Evolutionary conservation across 2,888 invertebrate species (phyloP), one percentile per base, ranked within the genome.

Genomic region (Cheilosia variabilis): DNA sequence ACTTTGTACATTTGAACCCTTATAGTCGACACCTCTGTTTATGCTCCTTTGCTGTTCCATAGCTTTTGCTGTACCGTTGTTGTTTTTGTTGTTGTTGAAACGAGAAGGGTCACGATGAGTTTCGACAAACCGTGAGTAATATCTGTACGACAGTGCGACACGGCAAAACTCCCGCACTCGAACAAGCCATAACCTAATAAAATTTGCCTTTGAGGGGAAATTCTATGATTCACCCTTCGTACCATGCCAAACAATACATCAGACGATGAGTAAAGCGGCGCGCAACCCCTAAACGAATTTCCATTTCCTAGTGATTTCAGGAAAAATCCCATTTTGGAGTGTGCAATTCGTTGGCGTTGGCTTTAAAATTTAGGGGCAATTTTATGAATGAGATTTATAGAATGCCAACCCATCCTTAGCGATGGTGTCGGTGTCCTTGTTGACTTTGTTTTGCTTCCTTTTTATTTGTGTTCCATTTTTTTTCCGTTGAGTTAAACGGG

Each of bases 181-280:
- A 81, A 77, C 71, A 86, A 81, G 81, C 58, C 66, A 37, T 4
- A 86, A 66, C 62, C 47, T 72, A 80, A 86, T 86, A 63, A 86
- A 81, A 81, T 81, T 72, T 68, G 13, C 45, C 58, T 43, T 22
- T 76, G 68, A 81, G 76, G 81, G 81, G 76, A 81, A 81, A 71
- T 81, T 77, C 81, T 86, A 86, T 86, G 86, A 86, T 81, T 86
- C 86, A 86, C 86, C 81, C 86, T 86, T 81, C 71, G 66, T 55
- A 55, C 43, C 58, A 75, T 34, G 34, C 4, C 65, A 22, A 71
- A 81, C 66, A 37, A 75, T 62, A 65, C 79, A 72, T 62, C 52
- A 65, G 43, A 50, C 69, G 66, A 84, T 66, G 60, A 76, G 72
- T 53, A 22, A 27, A 63, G 27, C 31, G 34, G 6, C 13, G 37